phyloP scores from a whole-genome alignment of 2,113 vertebrate genomes.

The Sorex fumeus region DNA sequence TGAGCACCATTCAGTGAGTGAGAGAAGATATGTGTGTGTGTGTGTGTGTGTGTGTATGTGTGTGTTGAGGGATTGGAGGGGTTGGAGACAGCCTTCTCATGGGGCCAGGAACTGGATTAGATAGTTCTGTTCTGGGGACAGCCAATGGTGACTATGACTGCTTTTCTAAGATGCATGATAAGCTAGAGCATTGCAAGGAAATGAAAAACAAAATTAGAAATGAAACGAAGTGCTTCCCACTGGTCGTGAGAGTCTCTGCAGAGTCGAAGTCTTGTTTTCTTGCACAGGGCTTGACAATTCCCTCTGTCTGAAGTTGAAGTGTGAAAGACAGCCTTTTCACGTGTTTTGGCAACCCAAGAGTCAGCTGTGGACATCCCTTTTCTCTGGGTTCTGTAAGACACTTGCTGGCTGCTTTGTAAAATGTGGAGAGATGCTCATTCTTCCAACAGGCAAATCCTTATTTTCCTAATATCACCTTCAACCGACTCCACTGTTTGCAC shows the following conservation, averaged over 20 bases:
- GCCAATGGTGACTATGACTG: background rate
- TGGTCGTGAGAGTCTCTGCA: background rate
- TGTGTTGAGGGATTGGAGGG: no score
- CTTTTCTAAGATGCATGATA: background rate
- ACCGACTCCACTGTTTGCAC: constrained; percentile 19
- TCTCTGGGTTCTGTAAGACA: background rate
- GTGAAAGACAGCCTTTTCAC: background rate
- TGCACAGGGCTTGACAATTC: background rate
- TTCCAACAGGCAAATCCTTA: constrained; percentile 2
- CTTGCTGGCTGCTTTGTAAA: background rate
- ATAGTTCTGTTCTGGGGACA: background rate
- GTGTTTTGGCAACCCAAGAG: background rate
- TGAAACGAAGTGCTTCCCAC: background rate
- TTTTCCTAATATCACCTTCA: constrained; percentile 44
- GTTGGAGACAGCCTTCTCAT: background rate
- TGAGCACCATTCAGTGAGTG: background rate
- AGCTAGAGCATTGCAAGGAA: constrained; percentile 1
- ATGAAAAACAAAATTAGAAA: background rate
- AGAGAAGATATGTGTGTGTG: background rate
- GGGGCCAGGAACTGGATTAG: background rate
- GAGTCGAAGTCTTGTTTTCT: background rate
- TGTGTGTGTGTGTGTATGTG: no score
- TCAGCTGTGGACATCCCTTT: background rate
- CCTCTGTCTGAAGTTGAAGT: background rate
- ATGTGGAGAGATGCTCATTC: background rate